Evolutionary conservation across 2,797 vertebrate genomes (phyloP), one percentile per base, ranked within the genome.

Genomic region (Arctocebus calabarensis): DNA sequence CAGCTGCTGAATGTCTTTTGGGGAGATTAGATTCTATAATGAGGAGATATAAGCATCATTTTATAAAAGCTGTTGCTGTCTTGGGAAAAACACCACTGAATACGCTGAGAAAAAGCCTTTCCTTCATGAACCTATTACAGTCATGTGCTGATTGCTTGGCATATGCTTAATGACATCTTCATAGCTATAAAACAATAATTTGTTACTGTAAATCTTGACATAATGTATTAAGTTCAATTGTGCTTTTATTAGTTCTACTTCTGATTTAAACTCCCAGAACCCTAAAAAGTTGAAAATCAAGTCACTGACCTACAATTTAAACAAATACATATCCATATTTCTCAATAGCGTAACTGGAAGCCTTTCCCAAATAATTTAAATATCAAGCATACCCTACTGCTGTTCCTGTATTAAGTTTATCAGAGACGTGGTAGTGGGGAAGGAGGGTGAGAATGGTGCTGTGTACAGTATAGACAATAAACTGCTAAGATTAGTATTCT

Each of bases 11-110:
- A 97, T 98, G 98, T 98, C 98, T 98, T 98, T 98, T 98, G 98
- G 98, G 98, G 95, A 98, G 98, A 98, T 99, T 98, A 98, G 97
- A 98, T 98, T 98, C 98, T 97, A 97, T 98, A 99, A 98, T 98
- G 98, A 98, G 98, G 98, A 98, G 97, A 98, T 98, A 98, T 98
- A 98, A 98, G 97, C 97, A 98, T 98, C 98, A 98, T 98, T 98
- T 98, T 98, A 98, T 97, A 98, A 98, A 98, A 98, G 98, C 98
- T 98, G 98, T 98, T 98, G 97, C 98, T 96, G 97, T 98, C 98
- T 98, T 94, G 98, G 98, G 98, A 98, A 98, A 99, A 98, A 98
- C 98, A 97, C 92, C 97, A 97, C 70, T 91, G 98, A 98, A 95
- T 95, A 97, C 82, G 96, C 98, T 98, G 98, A 98, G 98, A 98